Percentiles rank a stretch among this genome's conserved stretches.
phyloP scores from a whole-genome alignment of 2,113 vertebrate genomes.

The Scalopus aquaticus region DNA sequence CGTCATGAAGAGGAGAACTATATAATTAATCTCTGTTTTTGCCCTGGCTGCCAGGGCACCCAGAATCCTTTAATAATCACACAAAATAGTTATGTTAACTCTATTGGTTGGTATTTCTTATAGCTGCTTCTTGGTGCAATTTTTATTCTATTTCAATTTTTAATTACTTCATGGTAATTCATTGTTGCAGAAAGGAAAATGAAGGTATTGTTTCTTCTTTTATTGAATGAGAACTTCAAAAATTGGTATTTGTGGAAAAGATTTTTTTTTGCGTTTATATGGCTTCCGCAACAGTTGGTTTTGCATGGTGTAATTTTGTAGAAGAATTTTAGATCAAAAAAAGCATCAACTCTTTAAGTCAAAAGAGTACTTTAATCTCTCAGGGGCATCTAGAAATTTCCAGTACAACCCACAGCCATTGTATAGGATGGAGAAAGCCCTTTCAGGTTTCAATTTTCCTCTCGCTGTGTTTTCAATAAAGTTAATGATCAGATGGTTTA shows the following conservation, averaged over 20 bases:
- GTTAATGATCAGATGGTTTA: slow-evolving; percentile 60
- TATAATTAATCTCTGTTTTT: not conserved
- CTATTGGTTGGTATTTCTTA: not conserved
- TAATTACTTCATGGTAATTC: slow-evolving; percentile 19
- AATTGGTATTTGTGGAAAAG: slow-evolving; percentile 22
- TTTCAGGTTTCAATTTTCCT: not conserved
- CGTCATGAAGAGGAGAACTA: not conserved
- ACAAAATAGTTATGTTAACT: not conserved
- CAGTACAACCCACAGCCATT: not conserved
- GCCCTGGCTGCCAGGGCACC: not conserved
- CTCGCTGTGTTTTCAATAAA: slow-evolving; percentile 72
- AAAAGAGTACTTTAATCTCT: not conserved
- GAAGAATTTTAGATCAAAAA: not conserved
- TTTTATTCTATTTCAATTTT: slow-evolving; percentile 29
- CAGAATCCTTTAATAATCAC: not conserved
- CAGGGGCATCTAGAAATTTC: not conserved
- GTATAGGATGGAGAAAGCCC: not conserved
- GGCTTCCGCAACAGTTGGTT: not conserved
- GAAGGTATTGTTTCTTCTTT: not conserved
- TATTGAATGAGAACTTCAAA: slow-evolving; percentile 24
- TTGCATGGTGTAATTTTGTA: slow-evolving; percentile 2
- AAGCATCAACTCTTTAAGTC: not conserved
- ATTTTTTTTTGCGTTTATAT: not conserved
- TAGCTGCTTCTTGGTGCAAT: not conserved
- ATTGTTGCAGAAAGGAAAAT: not conserved